phyloP scores from a whole-genome alignment of 2,113 vertebrate genomes.

The Microtus richardsoni region DNA sequence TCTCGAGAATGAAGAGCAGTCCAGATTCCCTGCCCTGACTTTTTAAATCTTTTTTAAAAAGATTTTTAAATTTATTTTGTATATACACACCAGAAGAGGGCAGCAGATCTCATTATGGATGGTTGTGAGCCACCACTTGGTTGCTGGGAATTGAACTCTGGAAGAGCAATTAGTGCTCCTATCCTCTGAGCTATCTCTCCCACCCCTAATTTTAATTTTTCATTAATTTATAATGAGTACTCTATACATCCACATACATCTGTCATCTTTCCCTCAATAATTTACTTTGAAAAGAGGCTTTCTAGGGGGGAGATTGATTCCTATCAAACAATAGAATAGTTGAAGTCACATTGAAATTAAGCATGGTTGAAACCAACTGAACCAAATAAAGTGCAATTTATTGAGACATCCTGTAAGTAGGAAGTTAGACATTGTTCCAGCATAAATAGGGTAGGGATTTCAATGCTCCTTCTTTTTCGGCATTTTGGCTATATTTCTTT shows the following conservation, averaged over 20 bases:
- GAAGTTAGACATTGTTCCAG: neutral
- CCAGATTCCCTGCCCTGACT: too few species aligned
- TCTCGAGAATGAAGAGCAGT: too few species aligned
- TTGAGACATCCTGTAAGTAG: neutral
- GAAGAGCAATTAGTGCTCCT: too few species aligned
- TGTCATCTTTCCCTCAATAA: constrained; percentile 2
- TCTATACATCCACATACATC: neutral
- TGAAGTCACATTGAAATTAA: neutral
- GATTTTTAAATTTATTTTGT: too few species aligned
- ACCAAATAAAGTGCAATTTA: constrained; percentile 3
- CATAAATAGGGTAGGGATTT: neutral
- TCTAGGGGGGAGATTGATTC: neutral
- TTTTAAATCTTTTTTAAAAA: too few species aligned
- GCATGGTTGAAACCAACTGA: neutral
- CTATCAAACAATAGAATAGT: neutral
- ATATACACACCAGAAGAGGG: too few species aligned
- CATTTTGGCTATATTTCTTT: neutral
- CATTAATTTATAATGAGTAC: neutral
- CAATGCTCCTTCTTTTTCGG: neutral
- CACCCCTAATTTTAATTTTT: neutral
- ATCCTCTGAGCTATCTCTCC: too few species aligned
- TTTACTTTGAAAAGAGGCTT: constrained; percentile 5
- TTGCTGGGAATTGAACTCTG: too few species aligned
- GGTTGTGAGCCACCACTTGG: too few species aligned
- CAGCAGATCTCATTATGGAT: too few species aligned